These are phyloP conservation scores for Promerops cafer DNA, from an alignment of 2,113 vertebrate species.

Conservation along the genomic window DNA sequence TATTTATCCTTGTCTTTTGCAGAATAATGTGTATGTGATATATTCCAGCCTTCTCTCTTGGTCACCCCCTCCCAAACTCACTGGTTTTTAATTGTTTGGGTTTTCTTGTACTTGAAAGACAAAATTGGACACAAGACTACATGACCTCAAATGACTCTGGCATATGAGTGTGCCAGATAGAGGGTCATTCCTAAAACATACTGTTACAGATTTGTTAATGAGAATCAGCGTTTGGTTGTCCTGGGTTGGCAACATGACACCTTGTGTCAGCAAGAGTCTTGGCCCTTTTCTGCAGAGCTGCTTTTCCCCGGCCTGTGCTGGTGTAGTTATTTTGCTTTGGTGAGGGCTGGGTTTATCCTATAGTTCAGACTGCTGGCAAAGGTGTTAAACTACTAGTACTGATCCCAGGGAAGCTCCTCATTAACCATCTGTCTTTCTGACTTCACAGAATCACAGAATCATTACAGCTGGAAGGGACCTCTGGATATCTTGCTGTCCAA, in stretches of 20 bases:
- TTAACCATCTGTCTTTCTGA: rapidly evolving
- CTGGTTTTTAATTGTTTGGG: rapidly evolving
- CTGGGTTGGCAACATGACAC: not conserved
- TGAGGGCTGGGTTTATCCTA: not conserved
- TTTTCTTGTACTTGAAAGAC: not conserved
- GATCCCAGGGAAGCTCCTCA: not conserved
- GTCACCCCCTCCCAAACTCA: not conserved
- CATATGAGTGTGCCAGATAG: not conserved
- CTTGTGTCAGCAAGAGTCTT: rapidly evolving
- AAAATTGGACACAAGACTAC: not conserved
- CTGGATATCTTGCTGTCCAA: not conserved
- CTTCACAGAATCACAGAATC: not conserved
- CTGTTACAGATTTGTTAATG: not conserved
- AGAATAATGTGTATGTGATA: not conserved
- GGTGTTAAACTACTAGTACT: not conserved
- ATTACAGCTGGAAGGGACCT: not conserved
- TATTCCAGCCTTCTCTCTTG: not conserved
- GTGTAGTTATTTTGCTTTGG: not conserved
- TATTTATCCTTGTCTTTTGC: not conserved
- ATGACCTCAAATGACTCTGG: not conserved
- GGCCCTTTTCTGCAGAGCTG: not conserved
- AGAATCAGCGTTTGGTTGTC: rapidly evolving
- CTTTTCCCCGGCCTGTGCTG: not conserved
- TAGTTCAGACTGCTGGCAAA: not conserved
- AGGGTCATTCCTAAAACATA: not conserved